These are phyloP conservation scores for Sebastes taczanowskii DNA, from an alignment of 2,797 vertebrate species.

Conservation along the genomic window DNA sequence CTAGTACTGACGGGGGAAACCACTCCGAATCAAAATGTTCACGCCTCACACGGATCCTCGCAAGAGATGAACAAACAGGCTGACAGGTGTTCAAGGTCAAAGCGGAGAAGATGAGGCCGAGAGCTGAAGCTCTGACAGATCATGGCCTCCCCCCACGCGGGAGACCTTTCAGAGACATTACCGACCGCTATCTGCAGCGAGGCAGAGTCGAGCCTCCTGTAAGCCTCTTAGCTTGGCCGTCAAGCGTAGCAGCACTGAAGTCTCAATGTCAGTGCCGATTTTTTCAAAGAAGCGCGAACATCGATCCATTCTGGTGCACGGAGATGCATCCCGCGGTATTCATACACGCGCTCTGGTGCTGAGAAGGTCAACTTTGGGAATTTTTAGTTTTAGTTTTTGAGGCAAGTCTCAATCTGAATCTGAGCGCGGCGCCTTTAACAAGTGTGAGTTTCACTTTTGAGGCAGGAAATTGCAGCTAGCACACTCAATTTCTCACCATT, in stretches of 20 bases:
- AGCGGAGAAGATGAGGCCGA: not conserved
- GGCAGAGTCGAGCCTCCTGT: slow-evolving; percentile 21
- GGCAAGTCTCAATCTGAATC: slow-evolving; percentile 20
- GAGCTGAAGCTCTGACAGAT: slow-evolving; percentile 14
- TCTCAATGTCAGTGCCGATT: slow-evolving; percentile 44
- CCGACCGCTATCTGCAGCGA: slow-evolving; percentile 1
- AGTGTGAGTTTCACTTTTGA: slow-evolving; percentile 50
- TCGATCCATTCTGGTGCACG: slow-evolving; percentile 27
- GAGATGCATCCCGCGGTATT: not conserved
- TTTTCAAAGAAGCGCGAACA: slow-evolving; percentile 11
- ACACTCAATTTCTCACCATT: slow-evolving; percentile 48
- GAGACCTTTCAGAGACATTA: not conserved
- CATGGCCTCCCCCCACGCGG: not conserved
- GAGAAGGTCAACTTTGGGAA: slow-evolving; percentile 1
- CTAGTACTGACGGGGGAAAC: not conserved
- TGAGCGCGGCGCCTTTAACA: slow-evolving; percentile 9
- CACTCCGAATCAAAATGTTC: not conserved
- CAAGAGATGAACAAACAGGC: slow-evolving; percentile 18
- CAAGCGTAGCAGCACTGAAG: slow-evolving; percentile 45
- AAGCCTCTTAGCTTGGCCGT: slow-evolving; percentile 58
- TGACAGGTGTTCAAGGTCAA: slow-evolving; percentile 42
- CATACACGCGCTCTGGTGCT: not conserved
- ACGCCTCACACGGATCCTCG: not conserved
- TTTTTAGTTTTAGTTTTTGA: not conserved
- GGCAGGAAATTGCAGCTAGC: slow-evolving; percentile 47